Evolutionary conservation across 2,113 vertebrate species (phyloP), one percentile per base, ranked within the genome.

Genomic region (Sinocyclocheilus anophthalmus): DNA sequence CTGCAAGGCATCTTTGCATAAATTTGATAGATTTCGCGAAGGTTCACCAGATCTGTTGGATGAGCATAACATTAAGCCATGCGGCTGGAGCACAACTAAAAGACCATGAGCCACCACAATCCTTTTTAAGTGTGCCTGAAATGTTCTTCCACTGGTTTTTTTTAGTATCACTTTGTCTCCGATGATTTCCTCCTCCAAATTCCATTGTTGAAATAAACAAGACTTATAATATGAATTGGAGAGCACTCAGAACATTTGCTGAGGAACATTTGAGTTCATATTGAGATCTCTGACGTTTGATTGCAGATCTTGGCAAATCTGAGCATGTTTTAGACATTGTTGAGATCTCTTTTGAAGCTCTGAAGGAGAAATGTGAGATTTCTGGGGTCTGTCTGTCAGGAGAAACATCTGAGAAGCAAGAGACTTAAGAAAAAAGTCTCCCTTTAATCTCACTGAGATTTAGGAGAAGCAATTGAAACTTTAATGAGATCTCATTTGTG

Each of bases 21-120:
- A 88, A 87, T 90, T 90, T 87, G 84, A 90, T 90, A 8, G 65
- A 90, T 88, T 83, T 42, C 89, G n/a, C n/a, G n/a, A n/a, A 90
- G 90, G 92, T 92, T 65, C 78, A 26, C 78, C 55, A 22, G 57
- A 81, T 45, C 78, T 81, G 78, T 65, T 81, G 78, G 57, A 81
- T 81, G 59, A 65, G n/a, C 78, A 16, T 81, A 26, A 65, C 16
- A 42, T 81, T 81, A 45, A 45, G n/a, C 22, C 12, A 5, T 48
- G 69, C 33, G 10, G 33, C 69, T 72, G 33, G 11, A 75, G 11
- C 72, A 75, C 39, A 24, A 75, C 42, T 13, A 11, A 45, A 24
- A 39, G 30, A 69, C 14, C 1, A 18, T 18, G 65, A 70, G 37
- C 9, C 9, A 0, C 18, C 26, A 72, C 37, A 22, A 18, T 72